Evolutionary conservation across 2,797 vertebrate genomes (phyloP).

Genomic region (Danio kyathit): DNA sequence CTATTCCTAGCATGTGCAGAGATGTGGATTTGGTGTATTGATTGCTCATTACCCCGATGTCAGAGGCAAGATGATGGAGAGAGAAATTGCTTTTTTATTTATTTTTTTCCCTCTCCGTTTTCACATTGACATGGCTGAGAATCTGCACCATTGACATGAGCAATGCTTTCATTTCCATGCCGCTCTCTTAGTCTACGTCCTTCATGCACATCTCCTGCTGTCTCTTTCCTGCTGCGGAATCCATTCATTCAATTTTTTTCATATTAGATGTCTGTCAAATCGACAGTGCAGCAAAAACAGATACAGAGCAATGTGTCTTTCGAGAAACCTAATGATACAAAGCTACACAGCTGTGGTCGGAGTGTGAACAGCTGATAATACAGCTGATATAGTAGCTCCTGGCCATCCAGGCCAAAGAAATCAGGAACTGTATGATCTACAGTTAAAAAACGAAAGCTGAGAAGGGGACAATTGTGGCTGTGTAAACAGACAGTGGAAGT

Average conservation of each 20-base stretch:
- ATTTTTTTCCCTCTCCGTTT: constrained; percentile 38
- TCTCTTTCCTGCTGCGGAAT: constrained; percentile 30
- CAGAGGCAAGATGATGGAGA: constrained; percentile 65
- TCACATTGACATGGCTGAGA: constrained; percentile 64
- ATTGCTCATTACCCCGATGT: constrained; percentile 33
- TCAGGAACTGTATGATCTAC: constrained; percentile 51
- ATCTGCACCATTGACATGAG: constrained; percentile 57
- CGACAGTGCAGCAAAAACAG: constrained; percentile 72
- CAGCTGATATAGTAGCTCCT: constrained; percentile 65
- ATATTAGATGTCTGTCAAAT: constrained; percentile 61
- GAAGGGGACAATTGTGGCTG: constrained; percentile 48
- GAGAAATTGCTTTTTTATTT: constrained; percentile 21
- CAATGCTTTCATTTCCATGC: constrained; percentile 59
- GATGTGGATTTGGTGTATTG: constrained; percentile 44
- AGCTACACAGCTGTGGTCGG: constrained; percentile 48
- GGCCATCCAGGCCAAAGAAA: constrained; percentile 58
- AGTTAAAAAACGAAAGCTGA: constrained; percentile 57
- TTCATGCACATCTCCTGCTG: constrained; percentile 4
- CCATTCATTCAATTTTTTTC: constrained; percentile 28
- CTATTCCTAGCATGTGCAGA: constrained; percentile 33
- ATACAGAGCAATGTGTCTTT: constrained; percentile 68
- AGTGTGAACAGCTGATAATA: constrained; percentile 81
- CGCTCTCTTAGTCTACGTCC: constrained; percentile 30
- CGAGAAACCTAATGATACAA: constrained; percentile 53
- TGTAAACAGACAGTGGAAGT: constrained; percentile 54